Percentiles rank a stretch among this genome's conserved stretches.
phyloP scores from a whole-genome alignment of 2,888 invertebrate species.

The Cylloceria caligata region DNA sequence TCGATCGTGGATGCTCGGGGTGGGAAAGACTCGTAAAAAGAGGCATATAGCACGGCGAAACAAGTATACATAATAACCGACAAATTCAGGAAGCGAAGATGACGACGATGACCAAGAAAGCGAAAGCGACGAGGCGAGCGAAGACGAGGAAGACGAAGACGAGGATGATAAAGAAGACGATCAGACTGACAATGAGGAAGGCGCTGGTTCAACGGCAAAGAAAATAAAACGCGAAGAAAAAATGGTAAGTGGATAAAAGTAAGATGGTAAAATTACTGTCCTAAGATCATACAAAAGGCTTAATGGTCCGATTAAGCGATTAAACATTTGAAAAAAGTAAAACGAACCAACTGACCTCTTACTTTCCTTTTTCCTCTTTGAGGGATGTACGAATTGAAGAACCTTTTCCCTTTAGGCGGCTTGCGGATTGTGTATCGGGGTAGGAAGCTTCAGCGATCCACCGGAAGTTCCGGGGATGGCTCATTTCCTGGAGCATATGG shows the following conservation, averaged over 20 bases:
- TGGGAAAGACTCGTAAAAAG: no score
- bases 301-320: neutral
- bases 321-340: neutral
- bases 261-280: neutral
- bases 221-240: constrained; percentile 78
- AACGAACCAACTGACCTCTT: neutral
- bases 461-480: constrained; percentile 91
- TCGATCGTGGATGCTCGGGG: no score
- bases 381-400: neutral
- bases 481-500: constrained; percentile 96
- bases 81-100: constrained; percentile 70
- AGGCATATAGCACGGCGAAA: no score
- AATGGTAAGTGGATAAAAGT: constrained; percentile 75
- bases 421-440: constrained; percentile 91
- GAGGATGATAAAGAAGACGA: constrained; percentile 74
- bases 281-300: no score
- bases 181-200: constrained; percentile 67
- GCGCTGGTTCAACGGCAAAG: constrained; percentile 79
- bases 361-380: constrained; percentile 14
- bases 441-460: constrained; percentile 93
- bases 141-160: constrained; percentile 77
- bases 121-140: constrained; percentile 61
- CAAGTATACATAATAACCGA: no score
- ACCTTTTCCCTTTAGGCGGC: constrained; percentile 86
- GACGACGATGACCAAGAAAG: constrained; percentile 69